These are phyloP conservation scores for Clarias batrachus DNA, from an alignment of 2,113 vertebrate genomes.

Conservation along the genomic window DNA sequence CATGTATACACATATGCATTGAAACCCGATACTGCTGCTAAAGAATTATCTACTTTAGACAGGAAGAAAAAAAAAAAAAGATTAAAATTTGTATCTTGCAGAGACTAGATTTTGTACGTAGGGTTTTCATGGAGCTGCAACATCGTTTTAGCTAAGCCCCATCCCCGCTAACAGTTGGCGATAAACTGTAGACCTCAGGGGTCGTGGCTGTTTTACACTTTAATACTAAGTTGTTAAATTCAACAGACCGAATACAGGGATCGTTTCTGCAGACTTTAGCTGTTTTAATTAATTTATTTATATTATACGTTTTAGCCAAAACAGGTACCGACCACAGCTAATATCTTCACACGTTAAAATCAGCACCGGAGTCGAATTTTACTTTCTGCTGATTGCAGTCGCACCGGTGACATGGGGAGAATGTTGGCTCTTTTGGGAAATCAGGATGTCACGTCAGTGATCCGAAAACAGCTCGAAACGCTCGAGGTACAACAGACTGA, in stretches of 20 bases:
- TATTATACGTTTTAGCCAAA: background rate
- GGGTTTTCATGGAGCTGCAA: background rate
- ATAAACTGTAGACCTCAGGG: background rate
- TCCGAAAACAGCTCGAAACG: background rate
- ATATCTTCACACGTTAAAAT: background rate
- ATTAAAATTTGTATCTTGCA: background rate
- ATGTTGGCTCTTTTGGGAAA: background rate
- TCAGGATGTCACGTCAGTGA: background rate
- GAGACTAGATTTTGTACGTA: background rate
- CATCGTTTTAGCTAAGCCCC: background rate
- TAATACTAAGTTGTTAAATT: background rate
- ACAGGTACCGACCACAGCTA: background rate
- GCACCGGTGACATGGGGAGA: background rate
- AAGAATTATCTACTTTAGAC: background rate
- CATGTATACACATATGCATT: background rate
- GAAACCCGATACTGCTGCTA: conserved; percentile 2
- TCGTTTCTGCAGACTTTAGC: background rate
- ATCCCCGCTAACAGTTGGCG: background rate
- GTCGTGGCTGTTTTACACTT: background rate
- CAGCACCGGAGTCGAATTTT: conserved; percentile 2
- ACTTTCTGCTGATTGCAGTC: background rate
- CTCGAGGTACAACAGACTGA: background rate
- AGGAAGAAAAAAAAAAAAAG: background rate
- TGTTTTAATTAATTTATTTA: conserved; percentile 1
- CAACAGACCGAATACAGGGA: background rate